Evolutionary conservation across 1,140 invertebrate genomes (phyloP).

Genomic region (Pachypeltis micranthus): DNA sequence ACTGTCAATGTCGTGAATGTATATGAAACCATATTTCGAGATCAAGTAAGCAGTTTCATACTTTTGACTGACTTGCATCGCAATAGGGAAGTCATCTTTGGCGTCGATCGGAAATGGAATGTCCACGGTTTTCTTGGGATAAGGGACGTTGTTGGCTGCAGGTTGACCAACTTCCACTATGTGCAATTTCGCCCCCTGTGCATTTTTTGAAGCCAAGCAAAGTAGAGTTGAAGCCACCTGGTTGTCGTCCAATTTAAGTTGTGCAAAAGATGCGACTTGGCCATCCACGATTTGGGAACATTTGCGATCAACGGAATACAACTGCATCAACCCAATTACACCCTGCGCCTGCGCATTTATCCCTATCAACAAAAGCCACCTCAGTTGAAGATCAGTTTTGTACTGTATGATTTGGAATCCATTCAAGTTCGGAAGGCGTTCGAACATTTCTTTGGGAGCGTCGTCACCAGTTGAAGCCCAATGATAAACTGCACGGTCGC

Average conservation of each 20-base stretch:
- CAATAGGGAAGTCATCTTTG: constrained; percentile 95
- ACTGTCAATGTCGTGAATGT: constrained; percentile 61
- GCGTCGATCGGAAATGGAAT: constrained; percentile 97
- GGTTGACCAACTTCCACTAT: constrained; percentile 96
- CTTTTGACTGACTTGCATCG: constrained; percentile 93
- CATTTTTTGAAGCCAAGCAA: constrained; percentile 87
- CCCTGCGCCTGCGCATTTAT: constrained; percentile 32
- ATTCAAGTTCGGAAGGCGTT: not conserved
- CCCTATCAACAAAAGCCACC: constrained; percentile 10
- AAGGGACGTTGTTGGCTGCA: constrained; percentile 88
- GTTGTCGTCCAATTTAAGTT: constrained; percentile 93
- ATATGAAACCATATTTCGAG: constrained; percentile 98
- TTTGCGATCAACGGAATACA: constrained; percentile 59
- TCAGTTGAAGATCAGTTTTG: not conserved
- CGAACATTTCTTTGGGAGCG: constrained; percentile 6
- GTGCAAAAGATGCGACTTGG: constrained; percentile 69
- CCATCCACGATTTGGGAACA: constrained; percentile 62
- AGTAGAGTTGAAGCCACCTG: constrained; percentile 89
- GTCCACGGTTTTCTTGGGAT: constrained; percentile 94
- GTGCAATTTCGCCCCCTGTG: constrained; percentile 86
- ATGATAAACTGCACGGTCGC: constrained; percentile 91
- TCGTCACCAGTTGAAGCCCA: constrained; percentile 92
- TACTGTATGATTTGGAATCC: constrained; percentile 14
- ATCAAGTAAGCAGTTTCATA: constrained; percentile 97
- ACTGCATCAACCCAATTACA: constrained; percentile 60